Evolutionary conservation across 1,140 invertebrate species (phyloP).

Genomic region (Chymomyza costata): DNA sequence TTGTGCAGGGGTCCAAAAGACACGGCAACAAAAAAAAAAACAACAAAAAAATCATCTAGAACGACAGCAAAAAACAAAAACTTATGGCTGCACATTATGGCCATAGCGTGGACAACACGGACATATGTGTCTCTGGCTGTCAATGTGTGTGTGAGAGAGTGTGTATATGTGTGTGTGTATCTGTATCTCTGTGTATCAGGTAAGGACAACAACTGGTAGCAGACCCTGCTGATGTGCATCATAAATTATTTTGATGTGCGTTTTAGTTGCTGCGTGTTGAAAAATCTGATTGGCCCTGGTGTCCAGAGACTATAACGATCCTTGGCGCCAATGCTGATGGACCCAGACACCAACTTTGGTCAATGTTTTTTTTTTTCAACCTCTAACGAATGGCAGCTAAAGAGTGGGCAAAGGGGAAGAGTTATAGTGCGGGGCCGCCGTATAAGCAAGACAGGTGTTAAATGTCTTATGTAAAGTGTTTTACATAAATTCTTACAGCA

Average conservation of each 20-base stretch:
- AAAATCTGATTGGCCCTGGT: conserved; percentile 46
- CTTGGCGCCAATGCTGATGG: no score
- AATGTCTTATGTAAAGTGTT: conserved; percentile 63
- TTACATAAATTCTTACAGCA: conserved; percentile 47
- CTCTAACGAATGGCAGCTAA: no score
- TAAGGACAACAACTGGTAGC: no score
- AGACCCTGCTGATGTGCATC: conserved; percentile 56
- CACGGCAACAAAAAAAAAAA: no score
- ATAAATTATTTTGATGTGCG: conserved; percentile 70
- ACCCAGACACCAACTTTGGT: no score
- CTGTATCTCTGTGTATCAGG: conserved; percentile 21
- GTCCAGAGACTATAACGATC: no score
- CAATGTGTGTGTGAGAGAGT: conserved; percentile 15
- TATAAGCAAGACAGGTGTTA: no score
- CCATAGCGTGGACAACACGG: conserved; percentile 55
- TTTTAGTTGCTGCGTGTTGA: conserved; percentile 47
- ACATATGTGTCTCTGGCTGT: conserved; percentile 10
- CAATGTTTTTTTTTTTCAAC: no score
- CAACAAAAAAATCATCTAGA: no score
- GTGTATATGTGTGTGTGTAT: conserved; percentile 18
- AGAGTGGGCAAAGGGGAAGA: no score
- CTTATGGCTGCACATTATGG: conserved; percentile 66
- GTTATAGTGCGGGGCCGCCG: no score
- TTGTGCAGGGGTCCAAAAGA: conserved; percentile 51
- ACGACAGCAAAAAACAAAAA: no score